Percentiles rank a stretch among this genome's conserved stretches.
These are phyloP conservation scores for Listronotus oregonensis DNA, from an alignment of 1,140 invertebrate species.

Conservation along the genomic window DNA sequence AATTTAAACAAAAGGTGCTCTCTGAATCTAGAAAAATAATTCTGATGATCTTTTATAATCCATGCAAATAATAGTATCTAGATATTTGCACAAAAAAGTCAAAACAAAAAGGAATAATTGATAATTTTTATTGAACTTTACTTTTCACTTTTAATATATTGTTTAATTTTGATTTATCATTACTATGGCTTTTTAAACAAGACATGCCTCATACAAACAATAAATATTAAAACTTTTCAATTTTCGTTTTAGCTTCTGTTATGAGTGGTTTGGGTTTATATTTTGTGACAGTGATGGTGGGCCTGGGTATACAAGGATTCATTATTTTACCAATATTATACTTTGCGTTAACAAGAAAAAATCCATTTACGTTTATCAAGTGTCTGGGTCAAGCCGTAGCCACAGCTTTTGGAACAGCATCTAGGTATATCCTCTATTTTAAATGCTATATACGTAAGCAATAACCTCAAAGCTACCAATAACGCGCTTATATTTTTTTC, in stretches of 20 bases:
- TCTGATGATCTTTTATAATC: too few relatives aligned
- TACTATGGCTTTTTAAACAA: too few relatives aligned
- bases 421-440: constrained; percentile 54
- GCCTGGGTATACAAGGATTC: constrained; percentile 80
- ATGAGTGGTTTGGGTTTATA: constrained; percentile 81
- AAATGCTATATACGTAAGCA: too few relatives aligned
- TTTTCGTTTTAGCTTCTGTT: constrained; percentile 53
- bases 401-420: constrained; percentile 80
- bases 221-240: too few relatives aligned
- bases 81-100: too few relatives aligned
- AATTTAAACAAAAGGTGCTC: not conserved
- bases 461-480: not conserved
- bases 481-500: not conserved
- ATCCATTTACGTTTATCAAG: constrained; percentile 70
- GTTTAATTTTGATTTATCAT: too few relatives aligned
- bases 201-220: too few relatives aligned
- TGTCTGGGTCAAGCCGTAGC: constrained; percentile 76
- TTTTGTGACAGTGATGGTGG: constrained; percentile 77
- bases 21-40: not conserved
- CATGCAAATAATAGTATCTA: too few relatives aligned
- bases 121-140: too few relatives aligned
- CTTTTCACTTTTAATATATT: too few relatives aligned
- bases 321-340: constrained; percentile 73
- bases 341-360: constrained; percentile 67
- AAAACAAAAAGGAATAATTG: too few relatives aligned